Evolutionary conservation across 2,797 vertebrate species (phyloP).

Genomic region (Xiphorhynchus erythropygius): DNA sequence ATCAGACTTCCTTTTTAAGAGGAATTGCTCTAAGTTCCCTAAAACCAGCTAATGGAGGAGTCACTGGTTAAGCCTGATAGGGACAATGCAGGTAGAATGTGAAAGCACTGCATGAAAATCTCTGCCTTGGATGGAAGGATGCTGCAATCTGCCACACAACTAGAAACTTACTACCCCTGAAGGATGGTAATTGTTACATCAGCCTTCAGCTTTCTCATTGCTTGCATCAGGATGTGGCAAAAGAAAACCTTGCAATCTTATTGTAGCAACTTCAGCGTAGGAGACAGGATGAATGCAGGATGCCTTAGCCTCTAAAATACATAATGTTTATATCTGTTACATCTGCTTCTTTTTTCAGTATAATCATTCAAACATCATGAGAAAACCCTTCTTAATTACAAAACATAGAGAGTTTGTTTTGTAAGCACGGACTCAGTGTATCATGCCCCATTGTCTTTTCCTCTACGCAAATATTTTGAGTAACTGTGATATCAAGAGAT

Average conservation of each 20-base stretch:
- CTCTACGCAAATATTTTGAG: neutral
- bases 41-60: neutral
- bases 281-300: neutral
- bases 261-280: neutral
- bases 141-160: neutral
- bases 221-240: neutral
- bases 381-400: neutral
- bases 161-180: neutral
- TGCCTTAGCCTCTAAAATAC: neutral
- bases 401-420: neutral
- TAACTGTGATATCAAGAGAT: neutral
- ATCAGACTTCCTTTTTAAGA: neutral
- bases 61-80: neutral
- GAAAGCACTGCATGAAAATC: neutral
- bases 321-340: neutral
- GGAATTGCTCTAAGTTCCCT: neutral
- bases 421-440: neutral
- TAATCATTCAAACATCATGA: neutral
- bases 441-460: neutral
- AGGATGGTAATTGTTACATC: neutral
- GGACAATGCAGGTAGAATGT: neutral
- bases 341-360: neutral
- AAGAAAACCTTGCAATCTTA: neutral
- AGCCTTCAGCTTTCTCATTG: neutral
- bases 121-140: neutral